Base-by-base conservation (phyloP, 2,888 invertebrate genomes). In the Carcina quercana region DNA sequence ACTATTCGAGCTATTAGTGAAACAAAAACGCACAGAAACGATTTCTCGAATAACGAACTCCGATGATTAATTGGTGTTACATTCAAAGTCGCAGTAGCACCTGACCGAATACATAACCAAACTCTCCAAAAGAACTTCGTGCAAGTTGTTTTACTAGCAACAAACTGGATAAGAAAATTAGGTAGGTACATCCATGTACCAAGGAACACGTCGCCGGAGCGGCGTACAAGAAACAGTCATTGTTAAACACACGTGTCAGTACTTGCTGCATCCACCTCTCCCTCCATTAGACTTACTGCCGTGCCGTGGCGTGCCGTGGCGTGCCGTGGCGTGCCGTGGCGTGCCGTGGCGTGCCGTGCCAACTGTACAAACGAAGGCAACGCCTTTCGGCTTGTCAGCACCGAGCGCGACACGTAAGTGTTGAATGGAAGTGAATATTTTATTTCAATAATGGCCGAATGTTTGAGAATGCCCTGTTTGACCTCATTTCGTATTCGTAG, bases 341-440 rank as follows among this genome's bases (percentile, higher is more conserved):
- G n/a, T n/a, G n/a, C n/a, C n/a, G n/a, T n/a, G n/a, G n/a, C n/a
- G n/a, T n/a, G n/a, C n/a, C n/a, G 6, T 49, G 55, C 71, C 80
- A 82, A 71, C 82, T 82, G 82, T 75, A 60, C 70, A 82, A 82
- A 82, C 76, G 55, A 46, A 54, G 54, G 63, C 59, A 65, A 65
- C 68, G 70, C 67, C 69, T 79, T 79, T 78, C 69, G 75, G 69
- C 69, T 48, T 62, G 67, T 67, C 66, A 64, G 49, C 63, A 45
- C 53, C 56, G 58, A 66, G 67, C 58, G 55, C 59, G 58, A 60
- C 58, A 56, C 51, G 56, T 69, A 56, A 48, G 63, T 67, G 69
- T 69, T 78, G 78, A 79, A 83, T 79, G 75, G 75, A 62, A 59
- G 64, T 60, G 80, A 80, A 82, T 83, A 82, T 79, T 80, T 82